Conservation (phyloP, 2,888 invertebrate genomes). For the Hartigia nigra region DNA sequence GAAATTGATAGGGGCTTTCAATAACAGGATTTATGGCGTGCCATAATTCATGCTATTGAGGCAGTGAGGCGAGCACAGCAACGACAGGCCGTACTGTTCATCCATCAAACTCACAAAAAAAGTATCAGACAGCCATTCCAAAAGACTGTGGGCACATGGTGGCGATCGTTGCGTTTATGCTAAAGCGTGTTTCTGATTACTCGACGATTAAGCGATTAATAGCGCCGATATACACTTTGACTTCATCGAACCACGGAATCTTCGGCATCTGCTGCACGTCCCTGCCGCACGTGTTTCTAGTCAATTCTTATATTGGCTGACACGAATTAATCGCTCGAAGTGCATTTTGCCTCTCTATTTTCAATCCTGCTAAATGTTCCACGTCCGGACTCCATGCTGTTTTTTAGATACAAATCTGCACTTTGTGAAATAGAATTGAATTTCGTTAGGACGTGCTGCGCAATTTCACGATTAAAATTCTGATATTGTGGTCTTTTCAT, state of each 20-base stretch:
- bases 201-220: slow-evolving; percentile 25
- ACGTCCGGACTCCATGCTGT: neutral
- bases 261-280: neutral
- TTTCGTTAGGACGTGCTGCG: neutral
- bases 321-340: slow-evolving; percentile 34
- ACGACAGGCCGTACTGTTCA: slow-evolving; percentile 26
- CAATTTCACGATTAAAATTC: neutral
- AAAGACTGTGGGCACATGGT: neutral
- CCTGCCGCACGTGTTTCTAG: neutral
- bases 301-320: slow-evolving; percentile 7
- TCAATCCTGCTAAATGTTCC: neutral
- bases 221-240: neutral
- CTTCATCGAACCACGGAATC: neutral
- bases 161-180: neutral
- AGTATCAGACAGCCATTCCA: slow-evolving; percentile 1
- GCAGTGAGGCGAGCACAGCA: slow-evolving; percentile 15
- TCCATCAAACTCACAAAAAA: slow-evolving; percentile 32
- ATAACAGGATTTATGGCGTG: slow-evolving; percentile 29
- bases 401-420: neutral
- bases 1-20: slow-evolving; percentile 35
- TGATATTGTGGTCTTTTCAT: neutral
- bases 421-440: neutral
- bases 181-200: slow-evolving; percentile 25
- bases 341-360: neutral
- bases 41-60: slow-evolving; percentile 39